phyloP scores from a whole-genome alignment of 2,797 vertebrate species.

The Hyperoplus immaculatus region DNA sequence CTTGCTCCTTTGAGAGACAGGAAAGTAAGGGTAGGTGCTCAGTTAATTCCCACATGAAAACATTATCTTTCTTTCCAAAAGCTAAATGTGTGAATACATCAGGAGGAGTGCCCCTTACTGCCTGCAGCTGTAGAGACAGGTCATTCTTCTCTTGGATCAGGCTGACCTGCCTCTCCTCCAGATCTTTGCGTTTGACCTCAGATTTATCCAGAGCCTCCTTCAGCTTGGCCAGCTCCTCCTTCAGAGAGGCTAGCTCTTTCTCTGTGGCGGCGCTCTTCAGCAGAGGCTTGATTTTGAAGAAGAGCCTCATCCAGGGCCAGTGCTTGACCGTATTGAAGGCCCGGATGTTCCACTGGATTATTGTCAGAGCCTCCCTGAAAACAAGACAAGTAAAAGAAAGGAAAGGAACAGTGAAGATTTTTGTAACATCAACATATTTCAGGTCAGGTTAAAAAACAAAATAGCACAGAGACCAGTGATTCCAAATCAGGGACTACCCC shows the following conservation, averaged over 20 bases:
- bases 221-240: slow-evolving; percentile 81
- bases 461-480: background rate
- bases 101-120: slow-evolving; percentile 83
- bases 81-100: slow-evolving; percentile 2
- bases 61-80: background rate
- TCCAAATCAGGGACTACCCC: background rate
- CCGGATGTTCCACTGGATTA: slow-evolving; percentile 96
- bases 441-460: background rate
- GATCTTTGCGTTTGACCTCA: slow-evolving; percentile 91
- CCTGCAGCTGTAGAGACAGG: slow-evolving; percentile 92
- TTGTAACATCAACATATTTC: background rate
- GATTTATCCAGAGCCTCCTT: slow-evolving; percentile 87
- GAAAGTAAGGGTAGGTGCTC: background rate
- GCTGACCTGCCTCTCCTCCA: slow-evolving; percentile 94
- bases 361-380: slow-evolving; percentile 91
- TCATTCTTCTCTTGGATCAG: slow-evolving; percentile 93
- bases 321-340: slow-evolving; percentile 95
- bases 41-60: background rate
- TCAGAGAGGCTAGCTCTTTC: slow-evolving; percentile 82
- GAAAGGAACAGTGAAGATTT: slow-evolving; percentile 30
- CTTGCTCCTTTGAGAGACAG: slow-evolving; percentile 88
- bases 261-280: slow-evolving; percentile 93
- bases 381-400: slow-evolving; percentile 43
- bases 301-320: slow-evolving; percentile 97
- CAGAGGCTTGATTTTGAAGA: slow-evolving; percentile 96